Percentiles rank a stretch among this genome's conserved stretches.
phyloP scores from a whole-genome alignment of 1,140 invertebrate genomes.

The Philotrypesis tridentata region DNA sequence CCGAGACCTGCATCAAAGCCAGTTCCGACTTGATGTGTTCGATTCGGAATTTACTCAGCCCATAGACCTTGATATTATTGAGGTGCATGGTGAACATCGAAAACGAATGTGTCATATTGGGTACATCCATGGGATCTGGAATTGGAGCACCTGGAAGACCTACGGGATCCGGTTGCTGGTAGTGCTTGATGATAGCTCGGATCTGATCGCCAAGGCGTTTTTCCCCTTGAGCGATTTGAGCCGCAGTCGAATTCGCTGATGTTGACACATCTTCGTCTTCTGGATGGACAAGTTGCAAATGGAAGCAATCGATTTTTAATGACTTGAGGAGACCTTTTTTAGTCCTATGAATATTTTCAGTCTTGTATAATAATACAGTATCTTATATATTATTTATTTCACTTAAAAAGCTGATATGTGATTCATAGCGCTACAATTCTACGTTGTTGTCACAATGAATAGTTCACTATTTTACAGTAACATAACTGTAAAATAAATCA shows the following conservation, averaged over 20 bases:
- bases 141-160: constrained; percentile 85
- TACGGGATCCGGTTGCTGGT: constrained; percentile 85
- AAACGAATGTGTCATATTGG: constrained; percentile 83
- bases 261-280: not conserved
- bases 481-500: no score
- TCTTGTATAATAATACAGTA: no score
- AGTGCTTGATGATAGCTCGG: constrained; percentile 84
- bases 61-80: constrained; percentile 81
- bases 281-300: not conserved
- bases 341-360: no score
- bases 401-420: no score
- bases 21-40: constrained; percentile 79
- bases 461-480: no score
- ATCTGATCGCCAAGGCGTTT: constrained; percentile 82
- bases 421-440: no score
- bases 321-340: no score
- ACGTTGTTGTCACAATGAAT: no score
- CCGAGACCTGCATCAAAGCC: constrained; percentile 81
- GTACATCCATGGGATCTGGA: constrained; percentile 86
- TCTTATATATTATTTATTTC: no score
- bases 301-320: not conserved
- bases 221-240: constrained; percentile 73
- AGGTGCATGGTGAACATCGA: constrained; percentile 83
- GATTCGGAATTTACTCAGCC: constrained; percentile 86
- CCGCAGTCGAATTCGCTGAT: constrained; percentile 27